phyloP scores from a whole-genome alignment of 2,113 vertebrate species.

The Mixornis gularis region DNA sequence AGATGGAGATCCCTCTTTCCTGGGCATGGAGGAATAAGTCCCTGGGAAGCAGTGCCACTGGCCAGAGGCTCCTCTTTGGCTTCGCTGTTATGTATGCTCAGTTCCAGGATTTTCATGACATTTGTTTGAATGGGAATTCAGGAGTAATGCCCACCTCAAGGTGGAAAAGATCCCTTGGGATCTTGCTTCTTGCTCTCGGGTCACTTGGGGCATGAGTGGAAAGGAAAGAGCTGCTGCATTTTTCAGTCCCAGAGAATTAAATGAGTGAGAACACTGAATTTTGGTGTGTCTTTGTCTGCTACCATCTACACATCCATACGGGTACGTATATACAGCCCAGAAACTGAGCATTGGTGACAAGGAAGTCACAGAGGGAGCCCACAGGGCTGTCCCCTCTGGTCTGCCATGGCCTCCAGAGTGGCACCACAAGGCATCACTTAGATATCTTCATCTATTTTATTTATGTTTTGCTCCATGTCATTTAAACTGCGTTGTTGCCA shows the following conservation, averaged over 20 bases:
- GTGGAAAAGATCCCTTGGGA: background rate
- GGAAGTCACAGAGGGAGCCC: conserved; percentile 30
- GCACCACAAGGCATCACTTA: background rate
- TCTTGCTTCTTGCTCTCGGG: background rate
- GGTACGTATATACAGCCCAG: background rate
- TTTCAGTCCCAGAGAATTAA: conserved; percentile 3
- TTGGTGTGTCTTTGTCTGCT: conserved; percentile 59
- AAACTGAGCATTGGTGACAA: conserved; percentile 44
- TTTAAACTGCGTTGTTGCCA: background rate
- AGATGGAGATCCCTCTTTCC: background rate
- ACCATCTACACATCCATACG: conserved; percentile 43
- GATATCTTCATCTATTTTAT: background rate
- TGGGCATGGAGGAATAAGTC: background rate
- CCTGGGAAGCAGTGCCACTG: background rate
- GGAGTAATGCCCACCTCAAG: background rate
- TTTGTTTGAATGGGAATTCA: background rate
- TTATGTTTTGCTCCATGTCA: background rate
- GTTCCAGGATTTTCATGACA: background rate
- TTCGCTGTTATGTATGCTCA: conserved; percentile 36
- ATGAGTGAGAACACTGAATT: background rate
- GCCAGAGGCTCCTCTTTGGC: conserved; percentile 12
- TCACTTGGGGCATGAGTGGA: background rate
- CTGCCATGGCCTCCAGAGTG: accelerated
- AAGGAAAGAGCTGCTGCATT: background rate
- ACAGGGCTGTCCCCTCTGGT: background rate